Conservation (phyloP, 2,797 vertebrate genomes). For the Sylvilagus floridanus region DNA sequence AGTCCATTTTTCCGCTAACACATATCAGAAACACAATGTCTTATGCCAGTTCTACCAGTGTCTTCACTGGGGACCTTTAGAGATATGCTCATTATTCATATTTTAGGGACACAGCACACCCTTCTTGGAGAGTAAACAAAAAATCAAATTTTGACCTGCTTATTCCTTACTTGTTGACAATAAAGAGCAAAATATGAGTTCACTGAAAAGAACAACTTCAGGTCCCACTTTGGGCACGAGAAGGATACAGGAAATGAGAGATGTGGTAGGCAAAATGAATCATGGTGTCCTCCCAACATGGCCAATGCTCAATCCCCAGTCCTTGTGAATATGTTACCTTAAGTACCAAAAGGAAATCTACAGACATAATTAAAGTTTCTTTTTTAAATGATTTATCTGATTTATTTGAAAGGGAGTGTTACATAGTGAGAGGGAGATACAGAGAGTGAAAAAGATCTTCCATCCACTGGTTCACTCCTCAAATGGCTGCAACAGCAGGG, state of each 20-base stretch:
- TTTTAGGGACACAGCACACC: background rate
- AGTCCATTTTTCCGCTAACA: background rate
- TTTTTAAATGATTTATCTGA: too few species aligned
- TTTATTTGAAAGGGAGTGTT: too few species aligned
- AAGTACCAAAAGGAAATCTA: background rate
- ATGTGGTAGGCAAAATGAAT: background rate
- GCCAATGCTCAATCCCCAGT: background rate
- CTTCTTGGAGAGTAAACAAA: constrained; percentile 23
- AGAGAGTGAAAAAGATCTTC: too few species aligned
- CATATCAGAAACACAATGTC: background rate
- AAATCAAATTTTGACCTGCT: background rate
- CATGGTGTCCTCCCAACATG: background rate
- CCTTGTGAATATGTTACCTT: background rate
- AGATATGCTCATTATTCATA: background rate
- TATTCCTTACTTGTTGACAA: background rate
- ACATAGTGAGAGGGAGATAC: too few species aligned
- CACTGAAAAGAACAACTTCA: background rate
- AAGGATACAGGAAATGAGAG: background rate
- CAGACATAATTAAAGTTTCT: background rate
- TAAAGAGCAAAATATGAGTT: background rate
- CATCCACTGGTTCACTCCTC: too few species aligned
- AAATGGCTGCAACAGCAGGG: too few species aligned
- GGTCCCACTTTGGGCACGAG: background rate
- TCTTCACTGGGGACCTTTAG: background rate
- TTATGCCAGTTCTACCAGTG: background rate